These are phyloP conservation scores for Bradypodion pumilum DNA, from an alignment of 2,797 vertebrate species.

Conservation along the genomic window DNA sequence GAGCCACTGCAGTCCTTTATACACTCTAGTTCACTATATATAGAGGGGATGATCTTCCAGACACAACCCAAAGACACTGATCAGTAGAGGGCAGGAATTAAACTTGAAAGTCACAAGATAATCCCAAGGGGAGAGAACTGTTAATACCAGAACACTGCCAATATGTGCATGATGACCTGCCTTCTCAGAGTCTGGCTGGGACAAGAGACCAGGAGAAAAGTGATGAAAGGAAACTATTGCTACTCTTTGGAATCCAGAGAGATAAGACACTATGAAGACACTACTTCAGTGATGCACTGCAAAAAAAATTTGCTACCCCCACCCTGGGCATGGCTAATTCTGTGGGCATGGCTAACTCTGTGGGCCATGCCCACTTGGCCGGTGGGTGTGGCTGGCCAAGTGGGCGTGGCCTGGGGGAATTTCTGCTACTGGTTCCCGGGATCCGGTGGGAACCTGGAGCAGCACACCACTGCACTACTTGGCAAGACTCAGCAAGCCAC, in stretches of 20 bases:
- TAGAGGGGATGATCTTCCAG: not conserved
- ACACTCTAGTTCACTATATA: not conserved
- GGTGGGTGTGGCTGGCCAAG: too few relatives aligned
- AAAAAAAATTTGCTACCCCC: too few relatives aligned
- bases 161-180: not conserved
- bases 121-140: not conserved
- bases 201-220: not conserved
- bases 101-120: not conserved
- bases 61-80: not conserved
- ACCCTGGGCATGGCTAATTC: too few relatives aligned
- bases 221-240: not conserved
- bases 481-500: slow-evolving; percentile 13
- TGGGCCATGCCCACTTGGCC: too few relatives aligned
- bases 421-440: too few relatives aligned
- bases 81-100: not conserved
- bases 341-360: too few relatives aligned
- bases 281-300: too few relatives aligned
- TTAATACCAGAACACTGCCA: not conserved
- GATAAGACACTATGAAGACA: slow-evolving; percentile 7
- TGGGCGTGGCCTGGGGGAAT: too few relatives aligned
- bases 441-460: too few relatives aligned
- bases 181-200: not conserved
- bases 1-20: too few relatives aligned
- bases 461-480: too few relatives aligned
- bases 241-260: slow-evolving; percentile 24